Evolutionary conservation across 1,140 invertebrate species (phyloP).

Genomic region (Wiebesia pumilae): DNA sequence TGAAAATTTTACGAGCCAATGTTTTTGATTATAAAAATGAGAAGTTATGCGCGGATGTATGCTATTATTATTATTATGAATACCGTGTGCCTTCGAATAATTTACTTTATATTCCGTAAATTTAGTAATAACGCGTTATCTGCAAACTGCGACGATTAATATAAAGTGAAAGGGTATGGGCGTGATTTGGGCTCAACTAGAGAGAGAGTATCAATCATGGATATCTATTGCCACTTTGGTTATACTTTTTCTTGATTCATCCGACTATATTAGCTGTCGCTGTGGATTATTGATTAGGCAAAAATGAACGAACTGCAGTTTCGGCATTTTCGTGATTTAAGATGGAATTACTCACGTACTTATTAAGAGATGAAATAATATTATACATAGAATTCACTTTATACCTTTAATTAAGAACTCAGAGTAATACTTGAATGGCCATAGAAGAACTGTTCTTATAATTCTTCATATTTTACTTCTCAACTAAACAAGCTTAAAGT

Average conservation of each 20-base stretch:
- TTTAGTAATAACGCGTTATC: conserved; percentile 46
- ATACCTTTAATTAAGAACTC: background rate
- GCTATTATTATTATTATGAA: too few species aligned
- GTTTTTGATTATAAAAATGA: conserved; percentile 38
- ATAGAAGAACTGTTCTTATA: too few species aligned
- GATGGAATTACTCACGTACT: background rate
- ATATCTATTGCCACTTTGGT: conserved; percentile 39
- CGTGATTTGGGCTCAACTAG: background rate
- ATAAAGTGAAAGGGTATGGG: conserved; percentile 28
- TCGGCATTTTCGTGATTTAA: background rate
- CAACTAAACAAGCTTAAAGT: too few species aligned
- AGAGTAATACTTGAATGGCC: background rate
- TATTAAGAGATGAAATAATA: background rate
- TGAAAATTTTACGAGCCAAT: conserved; percentile 29
- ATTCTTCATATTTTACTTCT: too few species aligned
- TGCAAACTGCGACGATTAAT: conserved; percentile 38
- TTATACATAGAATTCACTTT: too few species aligned
- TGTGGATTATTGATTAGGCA: conserved; percentile 33
- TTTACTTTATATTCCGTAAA: conserved; percentile 18
- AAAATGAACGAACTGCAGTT: background rate
- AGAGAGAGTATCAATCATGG: conserved; percentile 43
- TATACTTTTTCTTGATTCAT: conserved; percentile 35
- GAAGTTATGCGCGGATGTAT: background rate
- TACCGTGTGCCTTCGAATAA: conserved; percentile 18
- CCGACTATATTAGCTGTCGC: conserved; percentile 35